These are phyloP conservation scores for Burhinus bistriatus DNA, from an alignment of 2,113 vertebrate genomes.

Conservation along the genomic window DNA sequence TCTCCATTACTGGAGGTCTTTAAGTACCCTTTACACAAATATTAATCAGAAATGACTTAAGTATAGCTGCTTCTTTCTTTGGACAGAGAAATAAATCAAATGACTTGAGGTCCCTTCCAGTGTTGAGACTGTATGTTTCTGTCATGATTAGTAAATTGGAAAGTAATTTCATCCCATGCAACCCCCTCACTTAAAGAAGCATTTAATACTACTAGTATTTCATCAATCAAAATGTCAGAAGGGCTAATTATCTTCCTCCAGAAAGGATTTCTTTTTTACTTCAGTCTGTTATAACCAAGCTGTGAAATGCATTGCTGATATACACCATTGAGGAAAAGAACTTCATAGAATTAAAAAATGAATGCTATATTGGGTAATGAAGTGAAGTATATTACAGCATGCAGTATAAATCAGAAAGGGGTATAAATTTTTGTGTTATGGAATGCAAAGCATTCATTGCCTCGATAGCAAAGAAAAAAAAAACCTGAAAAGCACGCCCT, in stretches of 20 bases:
- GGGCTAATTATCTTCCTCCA: not conserved
- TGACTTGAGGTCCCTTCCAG: not conserved
- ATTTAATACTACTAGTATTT: not conserved
- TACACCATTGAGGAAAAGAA: not conserved
- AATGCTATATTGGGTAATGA: not conserved
- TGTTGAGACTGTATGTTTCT: not conserved
- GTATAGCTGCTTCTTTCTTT: not conserved
- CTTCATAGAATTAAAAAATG: not conserved
- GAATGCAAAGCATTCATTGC: not conserved
- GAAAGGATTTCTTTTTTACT: not conserved
- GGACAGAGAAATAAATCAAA: conserved; percentile 1
- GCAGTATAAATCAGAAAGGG: not conserved
- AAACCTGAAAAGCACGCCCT: not conserved
- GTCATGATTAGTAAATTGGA: not conserved
- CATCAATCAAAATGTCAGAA: not conserved
- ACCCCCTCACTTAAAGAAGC: not conserved
- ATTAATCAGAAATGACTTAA: not conserved
- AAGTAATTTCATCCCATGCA: not conserved
- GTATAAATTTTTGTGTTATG: not conserved
- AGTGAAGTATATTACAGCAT: not conserved
- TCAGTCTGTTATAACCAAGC: not conserved
- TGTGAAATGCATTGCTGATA: not conserved
- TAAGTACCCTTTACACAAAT: not conserved
- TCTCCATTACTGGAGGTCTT: not conserved
- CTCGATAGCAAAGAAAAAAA: not conserved